A percentile compares a stretch with the other conserved stretches of the same genome.
phyloP scores from a whole-genome alignment of 1,140 invertebrate genomes.

The Caenorhabditis tropicalis region DNA sequence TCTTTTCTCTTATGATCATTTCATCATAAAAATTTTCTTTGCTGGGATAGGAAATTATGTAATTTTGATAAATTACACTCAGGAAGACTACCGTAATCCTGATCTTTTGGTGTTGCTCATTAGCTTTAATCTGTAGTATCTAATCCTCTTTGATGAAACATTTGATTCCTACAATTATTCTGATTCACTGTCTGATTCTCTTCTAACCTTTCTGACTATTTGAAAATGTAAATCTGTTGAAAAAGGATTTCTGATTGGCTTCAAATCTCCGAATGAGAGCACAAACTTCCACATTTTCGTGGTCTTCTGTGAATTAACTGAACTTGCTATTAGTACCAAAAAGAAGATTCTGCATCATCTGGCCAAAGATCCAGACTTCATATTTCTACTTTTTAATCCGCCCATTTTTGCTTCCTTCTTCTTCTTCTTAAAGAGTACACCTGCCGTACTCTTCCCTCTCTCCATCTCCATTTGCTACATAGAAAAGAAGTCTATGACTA shows the following conservation, averaged over 20 bases:
- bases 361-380: neutral
- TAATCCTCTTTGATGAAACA: neutral
- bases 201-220: neutral
- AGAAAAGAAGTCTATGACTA: slow-evolving; percentile 6
- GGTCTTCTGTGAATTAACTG: too few relatives aligned
- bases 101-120: neutral
- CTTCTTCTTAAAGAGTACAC: neutral
- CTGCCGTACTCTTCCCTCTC: neutral
- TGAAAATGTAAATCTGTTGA: neutral
- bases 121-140: neutral
- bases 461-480: neutral
- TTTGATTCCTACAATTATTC: neutral
- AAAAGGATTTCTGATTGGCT: slow-evolving; percentile 25
- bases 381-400: neutral
- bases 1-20: neutral
- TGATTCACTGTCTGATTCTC: neutral
- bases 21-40: neutral
- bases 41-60: neutral
- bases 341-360: neutral
- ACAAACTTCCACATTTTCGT: neutral
- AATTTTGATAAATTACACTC: neutral
- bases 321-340: neutral
- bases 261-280: neutral
- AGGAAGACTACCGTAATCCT: neutral
- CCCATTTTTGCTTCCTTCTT: neutral